A percentile compares a stretch with the other conserved stretches of the same genome.
Conservation (phyloP, 64 coral and sea anemone species). For the Cladopsammia gracilis region DNA sequence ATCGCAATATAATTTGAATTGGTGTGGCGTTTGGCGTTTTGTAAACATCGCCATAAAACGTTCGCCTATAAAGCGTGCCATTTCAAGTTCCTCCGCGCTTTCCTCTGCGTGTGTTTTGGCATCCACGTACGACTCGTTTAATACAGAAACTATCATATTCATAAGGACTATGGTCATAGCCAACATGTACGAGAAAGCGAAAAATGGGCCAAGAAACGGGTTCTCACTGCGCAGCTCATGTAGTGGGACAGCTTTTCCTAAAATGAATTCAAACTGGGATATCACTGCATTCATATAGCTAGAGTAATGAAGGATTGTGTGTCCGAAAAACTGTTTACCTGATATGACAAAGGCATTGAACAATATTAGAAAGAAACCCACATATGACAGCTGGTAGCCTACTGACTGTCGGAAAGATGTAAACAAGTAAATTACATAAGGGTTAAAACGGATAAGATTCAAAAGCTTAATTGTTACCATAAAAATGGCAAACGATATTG, state of each 20-base stretch:
- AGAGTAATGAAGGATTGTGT: slow-evolving; percentile 50
- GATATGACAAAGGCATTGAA: slow-evolving; percentile 48
- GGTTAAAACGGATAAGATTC: slow-evolving; percentile 67
- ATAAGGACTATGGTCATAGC: slow-evolving; percentile 55
- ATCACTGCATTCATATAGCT: slow-evolving; percentile 31
- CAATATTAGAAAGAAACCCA: slow-evolving; percentile 32
- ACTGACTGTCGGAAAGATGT: slow-evolving; percentile 32
- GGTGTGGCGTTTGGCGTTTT: neutral
- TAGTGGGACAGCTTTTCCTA: slow-evolving; percentile 30
- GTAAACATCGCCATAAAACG: slow-evolving; percentile 7
- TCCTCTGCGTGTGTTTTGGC: slow-evolving; percentile 22
- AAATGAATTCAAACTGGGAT: slow-evolving; percentile 42
- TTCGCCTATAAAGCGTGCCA: slow-evolving; percentile 65
- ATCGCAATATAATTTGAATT: slow-evolving; percentile 29
- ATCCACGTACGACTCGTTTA: slow-evolving; percentile 58
- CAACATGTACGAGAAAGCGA: slow-evolving; percentile 43
- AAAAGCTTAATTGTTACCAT: slow-evolving; percentile 67
- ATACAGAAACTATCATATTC: slow-evolving; percentile 69
- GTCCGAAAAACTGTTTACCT: slow-evolving; percentile 63
- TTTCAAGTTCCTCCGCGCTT: slow-evolving; percentile 61
- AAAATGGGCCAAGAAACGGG: slow-evolving; percentile 44
- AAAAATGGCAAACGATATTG: slow-evolving; percentile 57
- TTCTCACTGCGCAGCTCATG: slow-evolving; percentile 34
- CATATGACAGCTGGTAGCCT: slow-evolving; percentile 40
- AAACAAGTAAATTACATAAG: slow-evolving; percentile 41